phyloP scores from a whole-genome alignment of 2,113 vertebrate genomes.

The Vulpes ferrilata region DNA sequence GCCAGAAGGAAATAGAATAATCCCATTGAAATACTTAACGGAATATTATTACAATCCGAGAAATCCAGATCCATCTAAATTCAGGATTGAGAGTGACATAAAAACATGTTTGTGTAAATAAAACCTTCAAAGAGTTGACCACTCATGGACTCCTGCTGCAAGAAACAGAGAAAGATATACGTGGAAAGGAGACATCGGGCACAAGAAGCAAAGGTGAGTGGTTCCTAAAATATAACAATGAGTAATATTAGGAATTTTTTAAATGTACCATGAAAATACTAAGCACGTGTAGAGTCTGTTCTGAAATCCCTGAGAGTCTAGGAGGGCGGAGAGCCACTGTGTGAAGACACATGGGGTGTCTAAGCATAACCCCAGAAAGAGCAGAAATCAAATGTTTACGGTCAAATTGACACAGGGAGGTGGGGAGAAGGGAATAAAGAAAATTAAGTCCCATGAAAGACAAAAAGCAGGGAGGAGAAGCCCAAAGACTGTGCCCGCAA shows the following conservation, averaged over 20 bases:
- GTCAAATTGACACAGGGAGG: neutral
- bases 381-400: neutral
- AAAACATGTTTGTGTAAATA: neutral
- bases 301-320: neutral
- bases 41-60: neutral
- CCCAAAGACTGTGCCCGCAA: neutral
- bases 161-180: neutral
- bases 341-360: neutral
- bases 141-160: neutral
- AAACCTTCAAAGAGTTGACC: neutral
- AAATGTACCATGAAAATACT: neutral
- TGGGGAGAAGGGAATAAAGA: neutral
- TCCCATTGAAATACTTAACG: neutral
- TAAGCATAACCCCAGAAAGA: neutral
- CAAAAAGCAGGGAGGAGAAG: neutral
- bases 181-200: fast-evolving
- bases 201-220: neutral
- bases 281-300: neutral
- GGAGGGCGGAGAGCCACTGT: neutral
- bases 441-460: neutral
- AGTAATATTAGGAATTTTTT: neutral
- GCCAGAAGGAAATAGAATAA: neutral
- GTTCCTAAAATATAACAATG: neutral
- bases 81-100: neutral
- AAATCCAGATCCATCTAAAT: neutral